Evolutionary conservation across 2,888 invertebrate species (phyloP).

Genomic region (Trichogramma dendrolimi): DNA sequence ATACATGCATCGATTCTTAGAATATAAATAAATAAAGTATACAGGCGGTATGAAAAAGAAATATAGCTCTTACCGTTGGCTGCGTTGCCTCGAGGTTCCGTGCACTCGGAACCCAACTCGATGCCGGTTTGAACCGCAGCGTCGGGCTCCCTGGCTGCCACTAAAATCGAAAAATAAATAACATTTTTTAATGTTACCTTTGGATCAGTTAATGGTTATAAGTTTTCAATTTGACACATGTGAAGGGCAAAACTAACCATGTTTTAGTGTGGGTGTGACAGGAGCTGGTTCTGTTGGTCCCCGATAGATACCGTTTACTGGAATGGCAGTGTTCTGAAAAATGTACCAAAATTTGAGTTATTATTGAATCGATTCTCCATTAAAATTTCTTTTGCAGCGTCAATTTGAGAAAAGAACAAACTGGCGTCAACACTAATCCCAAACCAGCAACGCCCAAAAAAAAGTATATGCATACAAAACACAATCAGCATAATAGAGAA

Average conservation of each 20-base stretch:
- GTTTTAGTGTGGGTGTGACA: slow-evolving; percentile 42
- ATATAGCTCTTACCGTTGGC: slow-evolving; percentile 38
- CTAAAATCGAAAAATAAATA: slow-evolving; percentile 26
- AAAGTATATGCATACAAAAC: no score
- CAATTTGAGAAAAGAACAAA: no score
- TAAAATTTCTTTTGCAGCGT: no score
- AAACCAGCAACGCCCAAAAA: no score
- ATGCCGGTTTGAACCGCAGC: slow-evolving; percentile 57
- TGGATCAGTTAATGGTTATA: not conserved
- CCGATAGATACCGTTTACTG: slow-evolving; percentile 83
- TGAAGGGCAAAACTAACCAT: slow-evolving; percentile 35
- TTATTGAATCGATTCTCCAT: no score
- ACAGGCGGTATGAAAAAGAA: not conserved
- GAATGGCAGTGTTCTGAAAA: slow-evolving; percentile 81
- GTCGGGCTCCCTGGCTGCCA: slow-evolving; percentile 44
- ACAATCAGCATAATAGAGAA: no score
- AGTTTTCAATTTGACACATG: not conserved
- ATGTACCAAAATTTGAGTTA: slow-evolving; percentile 16
- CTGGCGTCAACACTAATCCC: no score
- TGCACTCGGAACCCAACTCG: slow-evolving; percentile 64
- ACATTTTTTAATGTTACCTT: not conserved
- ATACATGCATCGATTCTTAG: no score
- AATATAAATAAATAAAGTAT: no score
- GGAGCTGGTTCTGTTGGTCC: slow-evolving; percentile 55
- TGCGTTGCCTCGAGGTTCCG: slow-evolving; percentile 52